phyloP scores from a whole-genome alignment of 2,113 vertebrate species.

The Pelvicachromis taeniatus region DNA sequence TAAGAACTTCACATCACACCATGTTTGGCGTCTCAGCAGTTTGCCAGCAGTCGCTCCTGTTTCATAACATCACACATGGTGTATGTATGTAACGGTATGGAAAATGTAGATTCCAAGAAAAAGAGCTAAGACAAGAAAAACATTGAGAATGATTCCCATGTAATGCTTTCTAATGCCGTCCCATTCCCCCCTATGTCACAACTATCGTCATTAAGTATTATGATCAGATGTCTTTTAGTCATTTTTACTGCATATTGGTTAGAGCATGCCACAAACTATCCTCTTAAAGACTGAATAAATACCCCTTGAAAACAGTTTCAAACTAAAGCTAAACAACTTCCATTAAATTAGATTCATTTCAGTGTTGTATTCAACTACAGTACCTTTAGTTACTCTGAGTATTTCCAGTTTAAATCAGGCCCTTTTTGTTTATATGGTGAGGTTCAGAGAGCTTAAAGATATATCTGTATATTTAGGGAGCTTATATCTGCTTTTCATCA shows the following conservation, averaged over 20 bases:
- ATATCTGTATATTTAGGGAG: neutral
- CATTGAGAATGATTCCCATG: neutral
- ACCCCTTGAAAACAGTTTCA: neutral
- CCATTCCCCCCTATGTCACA: neutral
- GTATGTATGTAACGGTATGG: neutral
- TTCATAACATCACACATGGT: neutral
- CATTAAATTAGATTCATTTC: neutral
- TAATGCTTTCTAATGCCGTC: neutral
- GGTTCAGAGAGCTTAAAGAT: neutral
- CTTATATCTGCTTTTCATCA: neutral
- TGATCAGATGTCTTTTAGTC: neutral
- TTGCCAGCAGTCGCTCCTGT: neutral
- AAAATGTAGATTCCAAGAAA: neutral
- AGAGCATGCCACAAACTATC: neutral
- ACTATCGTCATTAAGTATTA: neutral
- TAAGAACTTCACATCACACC: constrained; percentile 50
- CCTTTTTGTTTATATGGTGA: neutral
- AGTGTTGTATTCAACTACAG: neutral
- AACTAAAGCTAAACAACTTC: neutral
- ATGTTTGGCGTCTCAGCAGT: constrained; percentile 10
- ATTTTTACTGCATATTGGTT: neutral
- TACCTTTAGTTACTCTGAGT: neutral
- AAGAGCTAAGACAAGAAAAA: neutral
- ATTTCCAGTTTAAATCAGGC: neutral
- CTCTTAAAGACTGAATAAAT: neutral